Evolutionary conservation across 2,113 vertebrate genomes (phyloP).

Genomic region (Leiothrix lutea): DNA sequence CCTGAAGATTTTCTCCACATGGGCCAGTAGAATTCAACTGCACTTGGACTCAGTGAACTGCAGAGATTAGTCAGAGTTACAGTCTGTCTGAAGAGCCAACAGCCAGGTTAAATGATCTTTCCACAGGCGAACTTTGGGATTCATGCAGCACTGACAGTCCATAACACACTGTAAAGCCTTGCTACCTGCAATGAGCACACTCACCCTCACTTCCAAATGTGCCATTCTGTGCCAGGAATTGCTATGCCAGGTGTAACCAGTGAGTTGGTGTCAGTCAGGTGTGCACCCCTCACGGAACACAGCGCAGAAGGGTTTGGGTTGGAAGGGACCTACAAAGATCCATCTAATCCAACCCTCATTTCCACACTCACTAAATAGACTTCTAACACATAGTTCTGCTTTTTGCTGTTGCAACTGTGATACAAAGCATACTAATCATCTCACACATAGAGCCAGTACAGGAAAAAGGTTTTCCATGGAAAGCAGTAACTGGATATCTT

Average conservation of each 20-base stretch:
- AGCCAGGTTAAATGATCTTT: neutral
- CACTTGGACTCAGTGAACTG: neutral
- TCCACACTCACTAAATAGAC: neutral
- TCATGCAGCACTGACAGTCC: neutral
- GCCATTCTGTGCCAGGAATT: neutral
- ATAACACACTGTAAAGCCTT: neutral
- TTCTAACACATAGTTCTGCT: neutral
- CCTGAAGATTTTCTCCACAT: neutral
- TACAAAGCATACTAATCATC: neutral
- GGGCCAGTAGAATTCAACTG: neutral
- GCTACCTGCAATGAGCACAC: neutral
- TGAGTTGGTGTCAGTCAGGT: neutral
- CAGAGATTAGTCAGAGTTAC: neutral
- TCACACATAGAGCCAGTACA: neutral
- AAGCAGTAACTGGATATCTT: neutral
- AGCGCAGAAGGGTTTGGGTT: neutral
- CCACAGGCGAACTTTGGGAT: neutral
- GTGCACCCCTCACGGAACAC: fast-evolving
- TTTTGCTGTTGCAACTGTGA: neutral
- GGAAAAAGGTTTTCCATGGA: neutral
- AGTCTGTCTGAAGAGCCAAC: neutral
- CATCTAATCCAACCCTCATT: neutral
- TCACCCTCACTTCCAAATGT: neutral
- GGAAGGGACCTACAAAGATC: neutral
- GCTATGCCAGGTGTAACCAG: neutral